Conservation (phyloP, 2,888 invertebrate genomes). For the Orthonevra nobilis region DNA sequence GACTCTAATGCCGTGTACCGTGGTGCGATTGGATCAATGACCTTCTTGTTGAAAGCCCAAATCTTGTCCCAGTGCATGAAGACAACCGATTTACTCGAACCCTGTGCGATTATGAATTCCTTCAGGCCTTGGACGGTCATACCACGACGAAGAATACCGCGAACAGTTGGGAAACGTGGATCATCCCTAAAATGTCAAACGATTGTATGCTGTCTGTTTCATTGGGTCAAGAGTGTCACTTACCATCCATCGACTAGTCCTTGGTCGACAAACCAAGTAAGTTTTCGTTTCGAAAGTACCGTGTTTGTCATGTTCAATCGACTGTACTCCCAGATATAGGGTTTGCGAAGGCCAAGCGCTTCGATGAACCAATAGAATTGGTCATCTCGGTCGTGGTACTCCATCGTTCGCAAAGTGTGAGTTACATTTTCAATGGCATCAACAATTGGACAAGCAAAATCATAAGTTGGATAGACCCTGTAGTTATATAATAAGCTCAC, state of each 20-base stretch:
- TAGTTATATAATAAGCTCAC: too few species aligned
- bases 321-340: constrained; percentile 97
- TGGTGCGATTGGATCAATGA: constrained; percentile 96
- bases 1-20: constrained; percentile 92
- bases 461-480: constrained; percentile 97
- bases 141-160: constrained; percentile 96
- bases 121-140: constrained; percentile 98
- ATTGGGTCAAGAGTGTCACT: constrained; percentile 73
- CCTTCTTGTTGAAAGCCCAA: constrained; percentile 99
- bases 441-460: constrained; percentile 99
- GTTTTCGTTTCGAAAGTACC: constrained; percentile 96
- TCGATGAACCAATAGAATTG: constrained; percentile 99
- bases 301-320: constrained; percentile 99
- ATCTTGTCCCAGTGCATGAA: constrained; percentile 99
- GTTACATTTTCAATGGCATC: constrained; percentile 98
- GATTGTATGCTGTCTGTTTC: not conserved
- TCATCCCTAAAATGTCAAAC: constrained; percentile 88
- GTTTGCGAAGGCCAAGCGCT: constrained; percentile 91
- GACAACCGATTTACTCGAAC: constrained; percentile 97
- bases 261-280: constrained; percentile 98
- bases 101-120: constrained; percentile 98
- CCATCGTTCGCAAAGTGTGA: constrained; percentile 97
- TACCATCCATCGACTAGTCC: constrained; percentile 97
- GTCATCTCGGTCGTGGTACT: constrained; percentile 98
- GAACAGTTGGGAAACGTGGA: constrained; percentile 98